These are phyloP conservation scores for Acropora tenuis DNA, from an alignment of 64 coral and sea anemone genomes.

Conservation along the genomic window DNA sequence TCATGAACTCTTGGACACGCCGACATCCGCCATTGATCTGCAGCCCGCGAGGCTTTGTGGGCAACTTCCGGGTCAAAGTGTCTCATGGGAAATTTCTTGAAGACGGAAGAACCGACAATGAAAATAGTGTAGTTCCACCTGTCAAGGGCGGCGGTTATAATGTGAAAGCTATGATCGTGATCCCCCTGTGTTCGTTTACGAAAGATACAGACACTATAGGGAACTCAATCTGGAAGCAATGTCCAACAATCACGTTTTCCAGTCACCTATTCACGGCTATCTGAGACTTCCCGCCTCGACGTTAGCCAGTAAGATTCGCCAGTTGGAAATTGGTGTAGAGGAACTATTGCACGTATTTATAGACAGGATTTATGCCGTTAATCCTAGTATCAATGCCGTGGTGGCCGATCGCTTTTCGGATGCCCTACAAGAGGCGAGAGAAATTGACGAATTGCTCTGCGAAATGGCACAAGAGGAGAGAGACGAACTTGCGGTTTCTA, in stretches of 20 bases:
- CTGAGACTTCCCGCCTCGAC: conserved; percentile 66
- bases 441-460: conserved; percentile 76
- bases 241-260: conserved; percentile 57
- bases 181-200: neutral
- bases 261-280: conserved; percentile 48
- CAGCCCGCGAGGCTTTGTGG: neutral
- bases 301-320: conserved; percentile 85
- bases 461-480: conserved; percentile 58
- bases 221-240: neutral
- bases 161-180: too few relatives aligned
- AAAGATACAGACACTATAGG: neutral
- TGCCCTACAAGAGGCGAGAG: conserved; percentile 71
- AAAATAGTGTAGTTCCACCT: too few relatives aligned
- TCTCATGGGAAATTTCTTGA: neutral
- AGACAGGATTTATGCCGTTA: conserved; percentile 82
- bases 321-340: conserved; percentile 75
- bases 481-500: conserved; percentile 38
- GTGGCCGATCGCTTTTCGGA: conserved; percentile 88
- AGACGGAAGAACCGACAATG: too few relatives aligned
- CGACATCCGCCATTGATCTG: conserved; percentile 43
- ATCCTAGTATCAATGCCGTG: conserved; percentile 83
- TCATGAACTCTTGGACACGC: conserved; percentile 26
- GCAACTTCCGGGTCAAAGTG: neutral
- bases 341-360: conserved; percentile 78
- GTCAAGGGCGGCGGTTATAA: too few relatives aligned